phyloP scores from a whole-genome alignment of 2,888 invertebrate genomes.

The Carpatolechia fugitivella region DNA sequence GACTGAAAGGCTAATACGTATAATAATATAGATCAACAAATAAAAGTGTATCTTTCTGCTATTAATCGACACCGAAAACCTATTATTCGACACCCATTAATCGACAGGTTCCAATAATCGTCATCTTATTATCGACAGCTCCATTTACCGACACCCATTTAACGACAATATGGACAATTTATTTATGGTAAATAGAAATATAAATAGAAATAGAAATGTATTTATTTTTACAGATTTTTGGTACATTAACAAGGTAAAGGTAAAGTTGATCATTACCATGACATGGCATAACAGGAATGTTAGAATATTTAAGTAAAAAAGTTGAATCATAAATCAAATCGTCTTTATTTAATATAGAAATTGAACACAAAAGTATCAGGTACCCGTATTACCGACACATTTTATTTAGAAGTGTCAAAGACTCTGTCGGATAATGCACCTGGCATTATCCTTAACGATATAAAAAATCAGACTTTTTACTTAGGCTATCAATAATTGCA shows the following conservation, averaged over 20 bases:
- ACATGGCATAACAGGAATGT: background rate
- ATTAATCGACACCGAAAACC: slow-evolving; percentile 17
- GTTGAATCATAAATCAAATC: slow-evolving; percentile 3
- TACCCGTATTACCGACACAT: too few relatives aligned
- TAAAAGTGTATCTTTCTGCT: background rate
- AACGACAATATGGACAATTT: slow-evolving; percentile 13
- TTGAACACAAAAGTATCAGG: slow-evolving; percentile 2
- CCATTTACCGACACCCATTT: slow-evolving; percentile 15
- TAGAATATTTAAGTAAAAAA: background rate
- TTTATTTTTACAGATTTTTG: too few relatives aligned
- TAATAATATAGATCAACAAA: background rate
- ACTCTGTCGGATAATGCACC: too few relatives aligned
- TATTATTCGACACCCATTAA: slow-evolving; percentile 17
- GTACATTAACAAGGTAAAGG: too few relatives aligned
- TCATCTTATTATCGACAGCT: slow-evolving; percentile 14
- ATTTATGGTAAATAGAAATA: too few relatives aligned
- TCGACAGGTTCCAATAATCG: slow-evolving; percentile 20
- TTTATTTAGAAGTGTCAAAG: too few relatives aligned
- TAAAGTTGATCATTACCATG: background rate
- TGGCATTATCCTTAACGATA: too few relatives aligned
- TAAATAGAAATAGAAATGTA: too few relatives aligned
- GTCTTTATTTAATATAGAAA: slow-evolving; percentile 15
- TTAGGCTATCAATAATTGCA: too few relatives aligned
- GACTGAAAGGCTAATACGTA: background rate
- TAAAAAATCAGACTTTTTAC: too few relatives aligned